Base-by-base conservation (phyloP, 2,888 invertebrate genomes). In the Apeira syringaria region DNA sequence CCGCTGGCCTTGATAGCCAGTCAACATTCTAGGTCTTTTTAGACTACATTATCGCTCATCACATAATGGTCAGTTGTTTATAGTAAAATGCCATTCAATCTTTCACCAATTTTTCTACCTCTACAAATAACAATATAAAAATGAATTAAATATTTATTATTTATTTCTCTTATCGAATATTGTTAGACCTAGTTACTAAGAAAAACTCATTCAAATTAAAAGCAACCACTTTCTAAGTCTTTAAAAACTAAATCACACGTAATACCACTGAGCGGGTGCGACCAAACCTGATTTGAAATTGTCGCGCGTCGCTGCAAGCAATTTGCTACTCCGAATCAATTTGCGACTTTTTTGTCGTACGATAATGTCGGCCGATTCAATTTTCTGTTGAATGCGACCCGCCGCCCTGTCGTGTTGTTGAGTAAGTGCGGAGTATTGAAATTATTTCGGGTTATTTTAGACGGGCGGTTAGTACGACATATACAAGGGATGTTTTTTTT, bases 271-370 rank as follows among this genome's bases (percentile, higher is more conserved):
- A 55, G 43, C 59, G 55, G 55, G 61, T 54, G 53, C 59, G 47
- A 43, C 44, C 51, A 50, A 56, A 56, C 56, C 56, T 50, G 56
- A 33, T 53, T 37, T 35, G 50, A 51, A 56, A 56, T 46, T 59
- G 57, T 58, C 60, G 55, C 53, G 54, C 48, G 55, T 33, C 29
- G 47, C 61, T 53, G 59, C 64, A 61, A 58, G 70, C 80, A 83
- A 85, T 84, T 85, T 83, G 80, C 80, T 81, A 81, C 80, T 76
- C 75, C 73, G 84, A 84, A 84, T 85, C 84, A 86, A 86, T 86
- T 84, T 84, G 80, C 75, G 64, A 61, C 63, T 86, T 84, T 42
- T 84, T 85, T 86, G 81, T 75, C 74, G 71, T 64, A 37, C 64
- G 61, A 61, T 77, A 75, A 80, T 81, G 81, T 78, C 69, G 74